phyloP scores from a whole-genome alignment of 2,113 vertebrate species.

The Danio rerio region GRCz12tu NC_133193.1:23115001-23115500 shows the following conservation, averaged over 20 bases:
- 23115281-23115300: neutral
- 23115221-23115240: neutral
- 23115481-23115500: neutral
- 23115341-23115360: neutral
- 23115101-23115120: neutral
- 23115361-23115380: neutral
- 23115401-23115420: constrained; percentile 44
- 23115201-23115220: neutral
- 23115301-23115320: neutral
- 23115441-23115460: neutral
- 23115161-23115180: neutral
- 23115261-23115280: neutral
- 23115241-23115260: neutral
- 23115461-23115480: too few species aligned
- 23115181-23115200: neutral
- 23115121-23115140: neutral
- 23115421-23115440: neutral
- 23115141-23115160: neutral
- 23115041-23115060: neutral
- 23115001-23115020: neutral
- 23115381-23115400: neutral
- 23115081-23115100: neutral
- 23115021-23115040: neutral
- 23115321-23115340: neutral
- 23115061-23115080: neutral